Base-by-base conservation (phyloP, 2,888 invertebrate species). In the Pharmacophagus antenor region DNA sequence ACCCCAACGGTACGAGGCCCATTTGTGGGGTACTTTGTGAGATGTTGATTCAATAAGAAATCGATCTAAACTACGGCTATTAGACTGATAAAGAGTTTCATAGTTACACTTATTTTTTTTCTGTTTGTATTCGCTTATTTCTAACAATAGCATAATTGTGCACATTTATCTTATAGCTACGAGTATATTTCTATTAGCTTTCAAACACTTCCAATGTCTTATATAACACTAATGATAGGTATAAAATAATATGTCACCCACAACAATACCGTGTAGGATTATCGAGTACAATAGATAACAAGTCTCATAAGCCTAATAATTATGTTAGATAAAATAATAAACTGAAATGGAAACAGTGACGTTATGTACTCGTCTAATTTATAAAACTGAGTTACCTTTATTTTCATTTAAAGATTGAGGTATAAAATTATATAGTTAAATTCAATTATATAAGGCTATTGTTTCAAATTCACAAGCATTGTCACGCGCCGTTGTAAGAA, bases 1-100 rank as follows among this genome's bases (percentile, higher is more conserved):
- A 83, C 81, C 79, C 70, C 74, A 71, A 84, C 82, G 77, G 76
- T 68, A 70, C 67, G 71, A 69, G 67, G 66, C 65, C 70, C 70
- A 65, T 72, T 75, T 72, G 70, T 72, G 69, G 66, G 79, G 76
- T 79, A 75, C 58, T 68, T 76, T 56, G 53, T 61, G 61, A 52
- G 52, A 56, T 56, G 61, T 52, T 61, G 56, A 61, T 56, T 61
- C 56, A 61, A 61, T 61, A 56, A 61, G 51, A 52, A 49, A 61
- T 61, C 61, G 61, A 61, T 61, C 61, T 48, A 53, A 56, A 56
- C 25, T 58, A n/a, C 10, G 10, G 10, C 44, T 51, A 22, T 17
- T 42, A 42, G 10, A 2, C 3, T 31, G 42, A 42, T 42, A n/a
- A 42, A 42, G 15, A 31, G 31, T 31, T 31, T 31, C 10, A 15